Evolutionary conservation across 2,888 invertebrate species (phyloP).

Genomic region (Protophormia terraenovae): DNA sequence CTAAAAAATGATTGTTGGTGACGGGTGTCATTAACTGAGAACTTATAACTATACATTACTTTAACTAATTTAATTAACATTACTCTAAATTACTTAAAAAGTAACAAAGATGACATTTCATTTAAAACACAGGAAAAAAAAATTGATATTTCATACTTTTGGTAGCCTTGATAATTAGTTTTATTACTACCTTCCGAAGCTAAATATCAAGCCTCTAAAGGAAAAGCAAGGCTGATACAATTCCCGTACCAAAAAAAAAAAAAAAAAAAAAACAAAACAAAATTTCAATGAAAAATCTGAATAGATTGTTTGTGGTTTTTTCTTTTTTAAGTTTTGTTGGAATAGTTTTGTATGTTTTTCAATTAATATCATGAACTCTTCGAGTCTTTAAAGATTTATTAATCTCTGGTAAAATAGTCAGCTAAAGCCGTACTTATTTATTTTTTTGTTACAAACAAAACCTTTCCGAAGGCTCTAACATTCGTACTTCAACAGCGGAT

Average conservation of each 20-base stretch:
- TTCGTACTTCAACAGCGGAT: neutral
- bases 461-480: neutral
- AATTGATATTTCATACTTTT: too few relatives aligned
- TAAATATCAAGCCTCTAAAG: neutral
- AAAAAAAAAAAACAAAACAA: too few relatives aligned
- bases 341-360: neutral
- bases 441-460: constrained; percentile 6
- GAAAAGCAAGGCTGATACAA: neutral
- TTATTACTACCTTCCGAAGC: neutral
- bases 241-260: too few relatives aligned
- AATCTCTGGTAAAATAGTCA: constrained; percentile 11
- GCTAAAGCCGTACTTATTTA: constrained; percentile 4
- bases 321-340: neutral
- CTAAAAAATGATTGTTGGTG: too few relatives aligned
- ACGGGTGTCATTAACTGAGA: too few relatives aligned
- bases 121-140: too few relatives aligned
- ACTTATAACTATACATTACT: too few relatives aligned
- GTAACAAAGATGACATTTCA: too few relatives aligned
- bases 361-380: neutral
- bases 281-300: neutral
- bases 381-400: neutral
- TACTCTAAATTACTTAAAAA: too few relatives aligned
- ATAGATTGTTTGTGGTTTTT: neutral
- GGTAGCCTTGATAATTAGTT: neutral
- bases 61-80: too few relatives aligned